phyloP scores from a whole-genome alignment of 2,113 vertebrate species.

The Pterophyllum scalare region DNA sequence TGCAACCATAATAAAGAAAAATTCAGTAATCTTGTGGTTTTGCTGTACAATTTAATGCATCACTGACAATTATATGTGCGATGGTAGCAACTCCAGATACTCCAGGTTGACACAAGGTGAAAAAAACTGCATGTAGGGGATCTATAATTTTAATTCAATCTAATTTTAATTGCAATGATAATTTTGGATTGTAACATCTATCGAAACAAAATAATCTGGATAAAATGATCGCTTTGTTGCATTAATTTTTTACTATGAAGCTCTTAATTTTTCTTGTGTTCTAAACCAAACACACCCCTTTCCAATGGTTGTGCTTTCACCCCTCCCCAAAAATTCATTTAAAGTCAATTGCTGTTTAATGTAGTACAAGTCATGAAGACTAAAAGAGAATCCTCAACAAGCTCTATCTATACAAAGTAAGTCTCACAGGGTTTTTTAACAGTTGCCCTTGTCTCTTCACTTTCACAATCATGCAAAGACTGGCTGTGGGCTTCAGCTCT shows the following conservation, averaged over 20 bases:
- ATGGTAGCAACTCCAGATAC: background rate
- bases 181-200: background rate
- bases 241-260: background rate
- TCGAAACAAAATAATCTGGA: background rate
- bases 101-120: background rate
- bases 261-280: background rate
- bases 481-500: background rate
- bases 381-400: background rate
- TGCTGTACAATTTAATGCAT: background rate
- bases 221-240: background rate
- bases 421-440: background rate
- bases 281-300: background rate
- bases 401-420: background rate
- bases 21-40: background rate
- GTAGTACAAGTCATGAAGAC: background rate
- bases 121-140: background rate
- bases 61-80: background rate
- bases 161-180: background rate
- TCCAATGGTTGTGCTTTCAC: background rate
- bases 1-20: background rate
- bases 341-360: background rate
- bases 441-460: background rate
- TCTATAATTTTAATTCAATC: background rate
- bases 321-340: too few species aligned
- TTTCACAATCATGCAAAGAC: background rate